Conservation (phyloP, 2,888 invertebrate genomes). For the Apantesis nais region DNA sequence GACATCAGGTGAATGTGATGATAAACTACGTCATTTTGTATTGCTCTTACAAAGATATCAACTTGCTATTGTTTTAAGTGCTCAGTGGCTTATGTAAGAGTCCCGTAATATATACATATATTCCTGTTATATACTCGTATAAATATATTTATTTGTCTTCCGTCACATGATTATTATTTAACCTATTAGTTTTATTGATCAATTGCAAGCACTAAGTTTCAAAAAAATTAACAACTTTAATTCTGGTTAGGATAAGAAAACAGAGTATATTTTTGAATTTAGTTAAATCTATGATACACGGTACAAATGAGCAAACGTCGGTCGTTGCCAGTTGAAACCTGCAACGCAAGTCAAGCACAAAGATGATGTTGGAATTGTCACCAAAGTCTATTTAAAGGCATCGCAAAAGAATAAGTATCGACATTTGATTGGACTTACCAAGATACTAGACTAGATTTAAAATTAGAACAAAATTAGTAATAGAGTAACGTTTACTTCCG, state of each 20-base stretch:
- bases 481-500: slow-evolving; percentile 44
- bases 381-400: neutral
- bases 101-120: neutral
- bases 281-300: no score
- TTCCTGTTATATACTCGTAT: no score
- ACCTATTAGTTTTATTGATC: neutral
- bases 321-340: no score
- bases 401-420: neutral
- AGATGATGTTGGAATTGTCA: neutral
- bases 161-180: no score
- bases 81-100: neutral
- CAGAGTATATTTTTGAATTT: no score
- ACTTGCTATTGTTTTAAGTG: neutral
- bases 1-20: slow-evolving; percentile 22
- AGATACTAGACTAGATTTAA: neutral
- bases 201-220: neutral
- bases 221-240: no score
- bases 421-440: neutral
- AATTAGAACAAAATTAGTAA: neutral
- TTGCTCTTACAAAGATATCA: neutral
- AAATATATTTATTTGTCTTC: no score
- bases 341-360: no score
- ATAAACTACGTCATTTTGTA: neutral
- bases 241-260: no score
- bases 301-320: no score